phyloP scores from a whole-genome alignment of 2,797 vertebrate species.

The Lutra lutra region DNA sequence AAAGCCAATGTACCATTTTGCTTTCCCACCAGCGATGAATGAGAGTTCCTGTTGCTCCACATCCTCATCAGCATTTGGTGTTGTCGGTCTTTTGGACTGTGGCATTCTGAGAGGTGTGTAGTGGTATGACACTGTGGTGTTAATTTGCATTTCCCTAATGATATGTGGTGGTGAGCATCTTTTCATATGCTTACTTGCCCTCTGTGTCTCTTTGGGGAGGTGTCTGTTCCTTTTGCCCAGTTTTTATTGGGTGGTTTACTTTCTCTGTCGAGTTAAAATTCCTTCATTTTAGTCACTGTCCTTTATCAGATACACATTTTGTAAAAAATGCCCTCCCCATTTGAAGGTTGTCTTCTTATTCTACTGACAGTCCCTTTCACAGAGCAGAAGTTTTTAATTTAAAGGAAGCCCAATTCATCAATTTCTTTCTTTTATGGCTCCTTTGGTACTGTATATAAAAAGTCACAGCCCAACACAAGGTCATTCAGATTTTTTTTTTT shows the following conservation, averaged over 20 bases:
- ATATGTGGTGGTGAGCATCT: neutral
- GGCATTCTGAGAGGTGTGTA: neutral
- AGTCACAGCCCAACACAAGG: neutral
- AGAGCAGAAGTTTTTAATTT: neutral
- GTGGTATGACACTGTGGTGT: neutral
- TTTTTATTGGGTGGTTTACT: neutral
- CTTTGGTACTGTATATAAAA: neutral
- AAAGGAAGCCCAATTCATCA: neutral
- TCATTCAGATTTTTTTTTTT: neutral
- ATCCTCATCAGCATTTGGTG: neutral
- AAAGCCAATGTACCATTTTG: neutral
- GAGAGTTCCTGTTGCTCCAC: neutral
- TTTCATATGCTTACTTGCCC: neutral
- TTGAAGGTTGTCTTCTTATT: neutral
- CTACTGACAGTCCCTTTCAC: neutral
- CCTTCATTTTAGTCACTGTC: neutral
- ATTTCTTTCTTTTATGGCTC: neutral
- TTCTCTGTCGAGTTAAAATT: neutral
- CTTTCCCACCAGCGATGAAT: neutral
- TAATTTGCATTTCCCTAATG: neutral
- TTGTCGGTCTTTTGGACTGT: neutral
- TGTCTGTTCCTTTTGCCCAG: neutral
- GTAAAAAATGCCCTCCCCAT: neutral
- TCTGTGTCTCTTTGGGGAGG: neutral
- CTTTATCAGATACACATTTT: neutral